Evolutionary conservation across 2,888 invertebrate species (phyloP).

Genomic region (Holacanthella duospinosa): DNA sequence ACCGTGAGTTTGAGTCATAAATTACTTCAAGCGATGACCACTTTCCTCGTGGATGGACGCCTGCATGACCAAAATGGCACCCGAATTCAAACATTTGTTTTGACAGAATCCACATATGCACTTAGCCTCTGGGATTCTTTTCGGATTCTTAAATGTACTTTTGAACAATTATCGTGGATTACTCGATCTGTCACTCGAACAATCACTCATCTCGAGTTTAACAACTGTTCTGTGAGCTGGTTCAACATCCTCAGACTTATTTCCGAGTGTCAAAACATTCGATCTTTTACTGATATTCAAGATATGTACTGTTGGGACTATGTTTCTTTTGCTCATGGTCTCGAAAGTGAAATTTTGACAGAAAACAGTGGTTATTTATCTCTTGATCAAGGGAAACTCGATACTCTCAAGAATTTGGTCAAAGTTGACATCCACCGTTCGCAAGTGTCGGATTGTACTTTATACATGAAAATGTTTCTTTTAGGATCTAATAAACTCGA

Average conservation of each 20-base stretch:
- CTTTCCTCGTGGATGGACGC: slow-evolving; percentile 33
- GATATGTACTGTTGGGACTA: slow-evolving; percentile 34
- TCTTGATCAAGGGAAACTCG: slow-evolving; percentile 18
- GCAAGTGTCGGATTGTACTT: slow-evolving; percentile 32
- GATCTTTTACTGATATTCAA: slow-evolving; percentile 26
- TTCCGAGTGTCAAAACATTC: slow-evolving; percentile 27
- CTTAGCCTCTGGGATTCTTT: slow-evolving; percentile 27
- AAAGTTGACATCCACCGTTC: slow-evolving; percentile 27
- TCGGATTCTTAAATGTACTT: slow-evolving; percentile 20
- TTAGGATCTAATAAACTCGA: slow-evolving; percentile 20
- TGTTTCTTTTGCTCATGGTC: slow-evolving; percentile 29
- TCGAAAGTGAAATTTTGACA: slow-evolving; percentile 27
- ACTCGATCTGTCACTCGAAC: slow-evolving; percentile 16
- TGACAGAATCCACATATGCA: slow-evolving; percentile 19
- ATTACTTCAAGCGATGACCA: slow-evolving; percentile 21
- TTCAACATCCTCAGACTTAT: slow-evolving; percentile 26
- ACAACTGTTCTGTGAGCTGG: slow-evolving; percentile 35
- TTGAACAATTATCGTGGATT: slow-evolving; percentile 29
- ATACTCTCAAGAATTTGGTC: slow-evolving; percentile 16
- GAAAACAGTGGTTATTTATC: slow-evolving; percentile 25
- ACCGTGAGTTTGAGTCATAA: slow-evolving; percentile 10
- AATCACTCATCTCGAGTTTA: slow-evolving; percentile 30
- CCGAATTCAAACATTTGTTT: slow-evolving; percentile 22
- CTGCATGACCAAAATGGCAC: slow-evolving; percentile 26
- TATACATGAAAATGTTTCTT: slow-evolving; percentile 30